Conservation (phyloP, 2,797 vertebrate species). For the Mormyrus hasselquistii region DNA sequence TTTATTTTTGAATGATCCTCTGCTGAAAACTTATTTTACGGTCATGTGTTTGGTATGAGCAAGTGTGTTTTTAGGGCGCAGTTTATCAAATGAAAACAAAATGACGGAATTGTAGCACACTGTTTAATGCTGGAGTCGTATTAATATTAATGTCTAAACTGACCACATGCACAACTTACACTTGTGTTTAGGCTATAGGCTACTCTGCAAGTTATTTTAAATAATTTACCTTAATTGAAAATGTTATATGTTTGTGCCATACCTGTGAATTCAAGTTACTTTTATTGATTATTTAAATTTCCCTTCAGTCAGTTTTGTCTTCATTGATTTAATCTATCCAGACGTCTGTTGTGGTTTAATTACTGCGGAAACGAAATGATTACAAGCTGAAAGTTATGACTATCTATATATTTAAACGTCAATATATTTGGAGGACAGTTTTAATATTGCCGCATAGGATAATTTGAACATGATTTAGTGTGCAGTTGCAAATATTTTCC, state of each 20-base stretch:
- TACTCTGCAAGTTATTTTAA: background rate
- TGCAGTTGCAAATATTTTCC: background rate
- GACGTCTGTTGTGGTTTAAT: background rate
- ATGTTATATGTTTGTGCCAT: background rate
- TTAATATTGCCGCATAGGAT: background rate
- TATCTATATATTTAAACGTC: background rate
- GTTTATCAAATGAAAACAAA: background rate
- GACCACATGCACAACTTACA: background rate
- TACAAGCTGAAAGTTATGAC: background rate
- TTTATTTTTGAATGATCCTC: background rate
- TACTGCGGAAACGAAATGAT: background rate
- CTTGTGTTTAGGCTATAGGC: background rate
- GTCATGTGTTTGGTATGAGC: background rate
- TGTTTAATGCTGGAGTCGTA: background rate
- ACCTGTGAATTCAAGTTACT: background rate
- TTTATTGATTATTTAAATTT: background rate
- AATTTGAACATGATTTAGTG: background rate
- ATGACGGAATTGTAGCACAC: background rate
- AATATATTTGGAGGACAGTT: background rate
- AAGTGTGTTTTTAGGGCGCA: background rate
- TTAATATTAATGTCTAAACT: background rate
- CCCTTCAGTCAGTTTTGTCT: background rate
- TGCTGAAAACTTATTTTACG: background rate
- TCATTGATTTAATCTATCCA: background rate
- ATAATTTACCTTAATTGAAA: background rate